These are phyloP conservation scores for Sphyrna mokarran DNA, from an alignment of 2,113 vertebrate species.

Conservation along the genomic window DNA sequence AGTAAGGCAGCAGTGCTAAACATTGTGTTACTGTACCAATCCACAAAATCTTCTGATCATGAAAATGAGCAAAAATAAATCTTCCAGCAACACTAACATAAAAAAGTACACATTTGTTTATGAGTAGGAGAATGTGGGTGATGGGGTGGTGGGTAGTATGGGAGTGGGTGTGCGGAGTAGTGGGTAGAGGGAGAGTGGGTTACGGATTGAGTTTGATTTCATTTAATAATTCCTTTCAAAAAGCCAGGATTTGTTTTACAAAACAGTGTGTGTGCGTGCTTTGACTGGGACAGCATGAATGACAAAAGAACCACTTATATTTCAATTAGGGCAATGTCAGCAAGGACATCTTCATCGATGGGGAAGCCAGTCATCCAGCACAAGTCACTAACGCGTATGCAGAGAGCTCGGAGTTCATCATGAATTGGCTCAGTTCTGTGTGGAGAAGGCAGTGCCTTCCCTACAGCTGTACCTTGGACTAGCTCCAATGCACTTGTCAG, in stretches of 20 bases:
- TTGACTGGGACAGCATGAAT: conserved; percentile 20
- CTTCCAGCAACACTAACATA: background rate
- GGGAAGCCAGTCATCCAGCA: background rate
- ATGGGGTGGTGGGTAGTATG: background rate
- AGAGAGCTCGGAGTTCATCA: conserved; percentile 2
- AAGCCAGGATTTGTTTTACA: background rate
- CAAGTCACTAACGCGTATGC: background rate
- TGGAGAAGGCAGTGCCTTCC: background rate
- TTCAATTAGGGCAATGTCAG: conserved; percentile 14
- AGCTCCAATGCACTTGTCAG: background rate
- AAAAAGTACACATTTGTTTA: background rate
- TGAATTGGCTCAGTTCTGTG: background rate
- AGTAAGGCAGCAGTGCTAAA: no score
- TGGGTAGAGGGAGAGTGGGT: background rate
- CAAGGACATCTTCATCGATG: conserved; percentile 20
- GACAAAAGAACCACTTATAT: conserved; percentile 25
- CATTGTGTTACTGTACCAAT: background rate
- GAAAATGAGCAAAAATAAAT: background rate
- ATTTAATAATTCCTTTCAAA: conserved; percentile 7
- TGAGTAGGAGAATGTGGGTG: background rate
- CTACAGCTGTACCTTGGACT: background rate
- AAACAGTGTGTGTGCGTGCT: background rate
- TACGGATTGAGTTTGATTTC: background rate
- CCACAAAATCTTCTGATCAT: background rate
- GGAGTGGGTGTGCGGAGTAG: background rate